Conservation (phyloP, 2,113 vertebrate genomes). For the Cichladusa arquata region DNA sequence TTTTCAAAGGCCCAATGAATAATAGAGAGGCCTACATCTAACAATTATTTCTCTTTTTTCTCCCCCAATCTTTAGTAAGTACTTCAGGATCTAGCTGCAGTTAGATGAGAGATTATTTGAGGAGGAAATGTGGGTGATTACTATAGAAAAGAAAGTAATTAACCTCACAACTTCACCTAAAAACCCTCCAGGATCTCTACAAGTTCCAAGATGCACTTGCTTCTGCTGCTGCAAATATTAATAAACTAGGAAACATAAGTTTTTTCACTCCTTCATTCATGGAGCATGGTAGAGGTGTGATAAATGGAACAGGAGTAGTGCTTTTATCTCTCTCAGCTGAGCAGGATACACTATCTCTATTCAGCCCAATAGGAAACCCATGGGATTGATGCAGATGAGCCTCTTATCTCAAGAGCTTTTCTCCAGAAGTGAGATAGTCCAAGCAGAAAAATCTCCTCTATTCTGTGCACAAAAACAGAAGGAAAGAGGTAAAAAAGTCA, state of each 20-base stretch:
- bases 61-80: neutral
- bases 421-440: neutral
- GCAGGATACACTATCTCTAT: neutral
- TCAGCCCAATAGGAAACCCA: neutral
- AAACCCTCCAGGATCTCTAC: neutral
- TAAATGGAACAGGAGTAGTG: neutral
- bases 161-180: neutral
- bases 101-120: neutral
- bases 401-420: neutral
- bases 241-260: neutral
- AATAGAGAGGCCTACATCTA: neutral
- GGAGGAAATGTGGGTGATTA: neutral
- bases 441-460: neutral
- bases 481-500: neutral
- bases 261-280: neutral
- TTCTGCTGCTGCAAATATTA: neutral
- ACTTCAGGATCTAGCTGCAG: neutral
- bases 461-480: neutral
- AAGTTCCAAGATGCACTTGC: neutral
- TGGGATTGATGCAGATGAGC: neutral
- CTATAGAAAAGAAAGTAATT: neutral
- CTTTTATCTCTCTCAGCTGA: neutral
- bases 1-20: neutral
- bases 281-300: neutral
- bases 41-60: neutral